phyloP scores from a whole-genome alignment of 2,797 vertebrate genomes.

The Syncerus caffer region DNA sequence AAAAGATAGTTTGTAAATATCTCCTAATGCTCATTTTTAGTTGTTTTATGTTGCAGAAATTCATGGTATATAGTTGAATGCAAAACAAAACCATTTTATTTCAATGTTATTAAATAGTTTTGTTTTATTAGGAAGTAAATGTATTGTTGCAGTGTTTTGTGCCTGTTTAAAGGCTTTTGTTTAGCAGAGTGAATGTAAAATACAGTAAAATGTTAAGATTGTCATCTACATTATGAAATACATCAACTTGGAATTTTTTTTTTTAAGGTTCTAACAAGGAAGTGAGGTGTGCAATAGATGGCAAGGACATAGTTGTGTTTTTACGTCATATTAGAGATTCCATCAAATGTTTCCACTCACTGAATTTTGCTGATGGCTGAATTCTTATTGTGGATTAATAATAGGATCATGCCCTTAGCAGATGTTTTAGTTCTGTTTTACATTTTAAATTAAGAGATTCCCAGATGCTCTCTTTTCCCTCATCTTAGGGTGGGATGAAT shows the following conservation, averaged over 20 bases:
- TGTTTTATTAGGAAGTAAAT: slow-evolving; percentile 82
- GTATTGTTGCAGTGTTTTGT: slow-evolving; percentile 85
- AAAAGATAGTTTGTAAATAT: slow-evolving; percentile 80
- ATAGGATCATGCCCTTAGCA: slow-evolving; percentile 50
- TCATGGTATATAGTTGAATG: slow-evolving; percentile 76
- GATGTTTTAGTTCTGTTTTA: slow-evolving; percentile 46
- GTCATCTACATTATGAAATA: slow-evolving; percentile 73
- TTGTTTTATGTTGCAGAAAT: slow-evolving; percentile 79
- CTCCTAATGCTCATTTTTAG: slow-evolving; percentile 76
- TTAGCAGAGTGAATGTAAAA: slow-evolving; percentile 85
- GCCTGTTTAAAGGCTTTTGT: slow-evolving; percentile 86
- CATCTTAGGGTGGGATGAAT: slow-evolving; percentile 52
- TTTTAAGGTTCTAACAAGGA: slow-evolving; percentile 47
- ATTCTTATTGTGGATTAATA: slow-evolving; percentile 40
- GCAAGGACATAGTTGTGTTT: slow-evolving; percentile 49
- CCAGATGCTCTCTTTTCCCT: not conserved
- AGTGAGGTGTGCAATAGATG: slow-evolving; percentile 66
- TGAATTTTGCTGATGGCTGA: slow-evolving; percentile 39
- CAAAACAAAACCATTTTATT: slow-evolving; percentile 82
- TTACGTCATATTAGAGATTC: slow-evolving; percentile 36
- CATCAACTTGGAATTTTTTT: slow-evolving; percentile 58
- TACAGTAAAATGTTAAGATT: slow-evolving; percentile 79
- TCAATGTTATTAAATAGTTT: slow-evolving; percentile 78
- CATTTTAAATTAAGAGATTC: slow-evolving; percentile 71
- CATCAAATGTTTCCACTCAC: not conserved